Conservation (phyloP, 2,888 invertebrate species). For the Willowsia nigromaculata region DNA sequence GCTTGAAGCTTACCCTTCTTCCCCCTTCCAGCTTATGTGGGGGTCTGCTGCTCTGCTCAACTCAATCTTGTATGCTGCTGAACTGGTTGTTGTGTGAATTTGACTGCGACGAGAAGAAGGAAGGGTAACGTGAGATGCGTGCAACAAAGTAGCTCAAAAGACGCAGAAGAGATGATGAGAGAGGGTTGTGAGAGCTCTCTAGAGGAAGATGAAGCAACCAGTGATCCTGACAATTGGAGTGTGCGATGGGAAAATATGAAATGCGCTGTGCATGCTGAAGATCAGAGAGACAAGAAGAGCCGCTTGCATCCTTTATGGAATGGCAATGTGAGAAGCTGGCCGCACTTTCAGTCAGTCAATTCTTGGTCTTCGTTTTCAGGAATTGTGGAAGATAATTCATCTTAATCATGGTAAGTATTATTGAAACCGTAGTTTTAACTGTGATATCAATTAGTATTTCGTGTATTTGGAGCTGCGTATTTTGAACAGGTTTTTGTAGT, state of each 20-base stretch:
- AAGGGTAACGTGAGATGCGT: no score
- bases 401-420: constrained; percentile 63
- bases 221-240: not conserved
- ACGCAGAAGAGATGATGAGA: not conserved
- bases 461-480: no score
- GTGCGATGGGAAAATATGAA: constrained; percentile 60
- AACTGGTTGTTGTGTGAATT: no score
- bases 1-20: no score
- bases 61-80: no score
- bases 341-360: not conserved
- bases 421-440: no score
- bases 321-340: not conserved
- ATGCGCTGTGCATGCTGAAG: constrained; percentile 58
- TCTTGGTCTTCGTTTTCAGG: not conserved
- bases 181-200: not conserved
- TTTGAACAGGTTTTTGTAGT: no score
- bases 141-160: not conserved
- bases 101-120: no score
- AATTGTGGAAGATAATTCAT: not conserved
- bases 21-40: no score
- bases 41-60: no score
- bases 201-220: not conserved
- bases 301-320: not conserved
- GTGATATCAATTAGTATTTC: no score
- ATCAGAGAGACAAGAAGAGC: not conserved